These are phyloP conservation scores for Athrips mouffetella DNA, from an alignment of 2,888 invertebrate genomes.

Conservation along the genomic window DNA sequence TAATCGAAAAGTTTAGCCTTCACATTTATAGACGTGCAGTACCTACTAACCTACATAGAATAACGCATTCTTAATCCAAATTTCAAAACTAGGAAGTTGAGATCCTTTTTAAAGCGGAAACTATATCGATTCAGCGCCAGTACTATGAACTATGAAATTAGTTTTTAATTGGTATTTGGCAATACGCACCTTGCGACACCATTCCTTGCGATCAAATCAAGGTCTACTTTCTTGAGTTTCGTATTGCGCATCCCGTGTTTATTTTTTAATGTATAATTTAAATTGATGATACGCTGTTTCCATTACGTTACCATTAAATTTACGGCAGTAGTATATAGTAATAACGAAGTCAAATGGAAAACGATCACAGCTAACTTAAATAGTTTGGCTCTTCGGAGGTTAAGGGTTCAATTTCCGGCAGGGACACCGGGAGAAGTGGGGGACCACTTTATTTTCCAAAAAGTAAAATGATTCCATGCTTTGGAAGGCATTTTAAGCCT, in stretches of 20 bases:
- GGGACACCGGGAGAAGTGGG: too few species aligned
- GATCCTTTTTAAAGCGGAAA: background rate
- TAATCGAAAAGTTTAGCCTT: background rate
- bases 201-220: background rate
- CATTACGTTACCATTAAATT: too few species aligned
- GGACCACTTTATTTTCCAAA: too few species aligned
- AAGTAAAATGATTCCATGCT: too few species aligned
- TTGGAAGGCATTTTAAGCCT: too few species aligned
- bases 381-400: too few species aligned
- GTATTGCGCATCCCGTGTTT: background rate
- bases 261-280: background rate
- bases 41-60: conserved; percentile 2
- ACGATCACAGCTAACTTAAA: too few species aligned
- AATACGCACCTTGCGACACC: conserved; percentile 5
- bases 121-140: too few species aligned
- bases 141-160: too few species aligned
- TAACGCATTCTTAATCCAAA: background rate
- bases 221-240: conserved; percentile 2
- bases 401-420: too few species aligned
- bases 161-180: conserved; percentile 3
- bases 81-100: background rate
- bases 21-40: background rate
- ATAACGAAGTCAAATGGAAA: too few species aligned
- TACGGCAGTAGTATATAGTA: too few species aligned
- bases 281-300: background rate